Evolutionary conservation across 2,113 vertebrate species (phyloP), one percentile per base, ranked within the genome.

Genomic region (Perccottus glenii): DNA sequence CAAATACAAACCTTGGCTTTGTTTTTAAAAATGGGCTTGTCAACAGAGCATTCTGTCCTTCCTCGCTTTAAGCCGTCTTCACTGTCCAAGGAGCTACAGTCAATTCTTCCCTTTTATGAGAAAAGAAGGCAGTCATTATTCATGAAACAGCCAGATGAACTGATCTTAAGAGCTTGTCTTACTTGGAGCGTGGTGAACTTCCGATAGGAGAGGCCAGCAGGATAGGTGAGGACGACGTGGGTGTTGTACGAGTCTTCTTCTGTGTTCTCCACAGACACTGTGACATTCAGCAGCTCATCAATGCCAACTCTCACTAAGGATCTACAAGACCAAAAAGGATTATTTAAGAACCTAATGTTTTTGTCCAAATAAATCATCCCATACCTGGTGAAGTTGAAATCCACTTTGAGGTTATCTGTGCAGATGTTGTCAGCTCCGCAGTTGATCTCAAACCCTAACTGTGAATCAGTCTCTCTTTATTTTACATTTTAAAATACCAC

Each of bases 401-500:
- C 87, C 76, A 96, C 71, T 58, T 77, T 83, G 0, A 96, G 90
- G 55, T 92, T 61, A 5, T 96, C 95, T 15, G 86, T 75, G 70
- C 94, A 96, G 6, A 82, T 15, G 0, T 81, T 79, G 60, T 96
- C 93, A 0, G 1, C 2, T 3, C 94, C 95, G 61, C 95, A 96
- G 67, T 95, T 90, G 79, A 94, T 94, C 86, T 95, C 91, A 85
- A 96, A 95, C 3, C 82, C 80, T 16, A 95, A 75, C 95, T 96
- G 88, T 67, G 49, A 58, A 70, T 38, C 10, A 65, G 36, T 64
- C 33, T 5, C 43, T 27, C 35, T 55, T 11, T 12, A 35, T n/a
- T 5, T 36, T 35, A 36, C 14, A 55, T 6, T 55, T 8, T 55
- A 38, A 36, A 36, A 36, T 8, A 35, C 35, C 11, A 6, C 12